phyloP scores from a whole-genome alignment of 2,113 vertebrate genomes.

The Laticauda laticaudata region DNA sequence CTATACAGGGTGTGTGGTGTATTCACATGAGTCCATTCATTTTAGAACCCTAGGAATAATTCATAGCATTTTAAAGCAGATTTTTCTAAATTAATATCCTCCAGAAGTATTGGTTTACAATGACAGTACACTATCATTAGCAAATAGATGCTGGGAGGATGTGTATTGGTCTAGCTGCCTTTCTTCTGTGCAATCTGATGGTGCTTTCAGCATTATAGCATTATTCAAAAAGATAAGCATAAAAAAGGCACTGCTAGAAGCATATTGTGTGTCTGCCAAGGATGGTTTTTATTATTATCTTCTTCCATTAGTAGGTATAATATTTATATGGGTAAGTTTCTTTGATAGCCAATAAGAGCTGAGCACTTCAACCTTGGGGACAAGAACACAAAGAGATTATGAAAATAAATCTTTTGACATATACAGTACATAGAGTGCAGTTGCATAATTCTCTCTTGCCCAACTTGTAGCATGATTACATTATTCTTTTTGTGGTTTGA shows the following conservation, averaged over 20 bases:
- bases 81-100: background rate
- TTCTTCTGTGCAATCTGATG: background rate
- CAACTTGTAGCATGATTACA: background rate
- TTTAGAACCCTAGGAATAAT: background rate
- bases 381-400: constrained; percentile 24
- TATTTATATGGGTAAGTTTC: constrained; percentile 44
- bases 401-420: constrained; percentile 48
- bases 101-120: background rate
- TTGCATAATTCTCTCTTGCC: constrained; percentile 20
- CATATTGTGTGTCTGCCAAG: constrained; percentile 7
- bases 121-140: background rate
- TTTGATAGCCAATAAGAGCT: constrained; percentile 25
- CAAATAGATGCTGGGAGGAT: background rate
- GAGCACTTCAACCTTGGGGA: constrained; percentile 35
- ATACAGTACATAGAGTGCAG: constrained; percentile 38
- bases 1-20: rapidly evolving
- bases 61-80: background rate
- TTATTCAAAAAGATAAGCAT: background rate
- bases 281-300: constrained; percentile 10
- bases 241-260: background rate
- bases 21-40: background rate
- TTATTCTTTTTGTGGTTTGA: constrained; percentile 24
- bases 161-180: background rate
- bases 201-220: background rate
- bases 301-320: constrained; percentile 41